Base-by-base conservation (phyloP, 2,888 invertebrate genomes). In the Nesidiocoris tenuis region DNA sequence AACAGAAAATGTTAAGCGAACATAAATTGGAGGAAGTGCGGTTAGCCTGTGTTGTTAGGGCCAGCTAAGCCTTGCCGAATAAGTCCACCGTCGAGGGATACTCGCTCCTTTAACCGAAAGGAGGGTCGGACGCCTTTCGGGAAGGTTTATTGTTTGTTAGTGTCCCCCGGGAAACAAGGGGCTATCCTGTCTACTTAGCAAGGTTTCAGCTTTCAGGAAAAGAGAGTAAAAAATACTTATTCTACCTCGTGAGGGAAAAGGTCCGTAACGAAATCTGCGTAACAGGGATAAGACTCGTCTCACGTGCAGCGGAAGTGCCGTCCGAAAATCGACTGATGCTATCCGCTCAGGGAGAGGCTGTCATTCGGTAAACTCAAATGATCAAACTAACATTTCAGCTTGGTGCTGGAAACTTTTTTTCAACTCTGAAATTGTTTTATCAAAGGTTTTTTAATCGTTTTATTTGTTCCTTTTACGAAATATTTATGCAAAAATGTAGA, bases 141-240 rank as follows among this genome's bases (percentile, higher is more conserved):
- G 63, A 39, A 39, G 39, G 67, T 39, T 39, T 39, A 67, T 67
- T 67, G 54, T 67, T 67, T 67, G 67, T 56, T 67, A 67, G 67
- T 56, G 67, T 56, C 67, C 67, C 67, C 22, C 16, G 67, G 22
- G 67, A 54, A 67, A 67, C 39, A 22, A 67, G 55, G 67, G 67
- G 67, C 67, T 67, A 67, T 55, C 56, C 21, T 5, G 56, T 67
- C 67, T 39, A 23, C 66, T 67, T 56, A 67, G 39, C 25, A 39
- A 19, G 18, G 65, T 39, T 65, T 65, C 39, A 39, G 39, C 39
- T 39, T 39, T 39, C 39, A 39, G 39, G 39, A 39, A 39, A 39
- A 39, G 39, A 39, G 39, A 39, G 12, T 39, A 39, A 39, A 39
- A 39, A 39, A 39, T 7, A 7, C 3, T 12, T 39, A 7, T 12